Percentiles rank a stretch among this genome's conserved stretches.
Conservation (phyloP, 2,797 vertebrate genomes). For the Scleropages formosus region DNA sequence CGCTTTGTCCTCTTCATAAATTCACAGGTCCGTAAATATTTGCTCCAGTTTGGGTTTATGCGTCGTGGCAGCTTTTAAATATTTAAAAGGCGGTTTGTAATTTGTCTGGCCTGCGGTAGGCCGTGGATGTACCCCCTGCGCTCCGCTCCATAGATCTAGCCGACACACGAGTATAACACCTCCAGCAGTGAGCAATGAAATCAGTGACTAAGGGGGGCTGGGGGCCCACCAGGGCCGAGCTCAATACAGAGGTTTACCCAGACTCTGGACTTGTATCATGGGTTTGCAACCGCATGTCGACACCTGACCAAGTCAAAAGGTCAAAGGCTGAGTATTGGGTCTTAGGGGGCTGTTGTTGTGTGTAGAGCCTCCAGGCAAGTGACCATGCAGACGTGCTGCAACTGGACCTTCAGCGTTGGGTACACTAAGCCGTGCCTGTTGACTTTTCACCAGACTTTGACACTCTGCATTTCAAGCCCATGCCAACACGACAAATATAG, state of each 20-base stretch:
- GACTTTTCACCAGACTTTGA: too few species aligned
- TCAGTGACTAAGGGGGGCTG: neutral
- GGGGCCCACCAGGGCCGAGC: neutral
- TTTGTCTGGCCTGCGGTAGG: conserved; percentile 50
- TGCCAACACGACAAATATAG: too few species aligned
- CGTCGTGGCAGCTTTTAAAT: conserved; percentile 59
- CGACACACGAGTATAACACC: conserved; percentile 36
- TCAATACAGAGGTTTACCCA: neutral
- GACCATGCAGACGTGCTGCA: too few species aligned
- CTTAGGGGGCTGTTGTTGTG: neutral
- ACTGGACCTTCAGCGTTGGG: too few species aligned
- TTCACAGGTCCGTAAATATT: conserved; percentile 67
- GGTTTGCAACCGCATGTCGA: neutral
- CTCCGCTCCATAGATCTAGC: conserved; percentile 47
- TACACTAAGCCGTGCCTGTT: too few species aligned
- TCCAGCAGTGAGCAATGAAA: neutral
- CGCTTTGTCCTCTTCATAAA: conserved; percentile 62
- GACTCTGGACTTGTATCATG: neutral
- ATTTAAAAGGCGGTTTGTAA: conserved; percentile 58
- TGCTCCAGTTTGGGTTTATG: conserved; percentile 57
- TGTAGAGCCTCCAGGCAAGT: too few species aligned
- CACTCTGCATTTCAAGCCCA: too few species aligned
- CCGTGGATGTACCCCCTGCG: conserved; percentile 26
- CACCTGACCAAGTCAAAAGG: neutral
- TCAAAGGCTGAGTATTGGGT: neutral